Evolutionary conservation across 2,113 vertebrate species (phyloP).

Genomic region (Tursiops truncatus): DNA sequence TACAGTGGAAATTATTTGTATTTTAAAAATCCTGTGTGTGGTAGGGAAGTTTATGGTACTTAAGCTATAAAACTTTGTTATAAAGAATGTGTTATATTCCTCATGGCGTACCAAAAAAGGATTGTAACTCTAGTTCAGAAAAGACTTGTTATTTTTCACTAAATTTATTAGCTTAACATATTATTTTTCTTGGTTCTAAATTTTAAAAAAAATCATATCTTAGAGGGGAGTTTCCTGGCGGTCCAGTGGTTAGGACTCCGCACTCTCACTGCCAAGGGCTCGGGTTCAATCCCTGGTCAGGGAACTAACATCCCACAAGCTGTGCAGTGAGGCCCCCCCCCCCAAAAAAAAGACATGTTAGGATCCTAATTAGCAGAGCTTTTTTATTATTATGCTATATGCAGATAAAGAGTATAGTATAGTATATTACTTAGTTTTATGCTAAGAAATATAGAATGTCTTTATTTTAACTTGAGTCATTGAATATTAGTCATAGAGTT

Average conservation of each 20-base stretch:
- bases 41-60: background rate
- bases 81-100: background rate
- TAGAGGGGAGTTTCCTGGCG: background rate
- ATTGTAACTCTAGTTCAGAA: background rate
- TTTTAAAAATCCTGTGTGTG: background rate
- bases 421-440: background rate
- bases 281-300: background rate
- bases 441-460: constrained; percentile 37
- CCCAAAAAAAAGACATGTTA: background rate
- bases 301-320: background rate
- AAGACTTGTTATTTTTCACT: background rate
- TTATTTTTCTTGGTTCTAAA: background rate
- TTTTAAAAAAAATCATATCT: background rate
- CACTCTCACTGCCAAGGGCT: too few relatives aligned
- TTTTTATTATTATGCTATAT: constrained; percentile 27
- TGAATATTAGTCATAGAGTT: background rate
- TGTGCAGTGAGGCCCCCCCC: too few relatives aligned
- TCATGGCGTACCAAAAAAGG: background rate
- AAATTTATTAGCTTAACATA: background rate
- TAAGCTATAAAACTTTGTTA: background rate
- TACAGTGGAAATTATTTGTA: background rate
- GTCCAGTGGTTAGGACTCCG: background rate
- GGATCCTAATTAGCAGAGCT: background rate
- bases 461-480: background rate
- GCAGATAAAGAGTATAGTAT: background rate